Evolutionary conservation across 2,888 invertebrate species (phyloP).

Genomic region (Axea sp.): DNA sequence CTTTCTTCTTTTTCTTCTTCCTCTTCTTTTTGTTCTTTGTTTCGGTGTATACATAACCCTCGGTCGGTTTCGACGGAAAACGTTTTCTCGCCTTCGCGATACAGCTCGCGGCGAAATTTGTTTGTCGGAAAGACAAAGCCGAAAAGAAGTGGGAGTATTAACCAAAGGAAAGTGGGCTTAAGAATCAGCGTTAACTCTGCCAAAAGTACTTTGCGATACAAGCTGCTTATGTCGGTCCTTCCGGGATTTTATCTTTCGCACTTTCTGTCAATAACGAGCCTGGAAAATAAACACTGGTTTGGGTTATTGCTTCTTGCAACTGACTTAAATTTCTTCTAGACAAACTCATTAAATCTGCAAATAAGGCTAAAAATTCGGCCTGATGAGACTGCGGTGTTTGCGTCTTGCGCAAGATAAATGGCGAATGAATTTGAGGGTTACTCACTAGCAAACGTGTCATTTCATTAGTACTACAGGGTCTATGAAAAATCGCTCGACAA

Average conservation of each 20-base stretch:
- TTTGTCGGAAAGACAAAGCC: slow-evolving; percentile 51
- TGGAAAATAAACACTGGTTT: slow-evolving; percentile 39
- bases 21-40: too few species aligned
- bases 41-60: slow-evolving; percentile 11
- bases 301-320: slow-evolving; percentile 46
- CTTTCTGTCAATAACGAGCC: slow-evolving; percentile 34
- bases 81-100: slow-evolving; percentile 39
- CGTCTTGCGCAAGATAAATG: slow-evolving; percentile 27
- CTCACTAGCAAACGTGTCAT: slow-evolving; percentile 26
- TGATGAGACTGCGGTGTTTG: slow-evolving; percentile 7
- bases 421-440: slow-evolving; percentile 37
- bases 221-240: slow-evolving; percentile 46
- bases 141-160: slow-evolving; percentile 50
- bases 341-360: too few species aligned
- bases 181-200: slow-evolving; percentile 65
- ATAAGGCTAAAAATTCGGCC: slow-evolving; percentile 8
- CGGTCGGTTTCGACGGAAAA: slow-evolving; percentile 19
- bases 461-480: slow-evolving; percentile 24
- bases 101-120: slow-evolving; percentile 49
- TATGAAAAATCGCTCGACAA: too few species aligned
- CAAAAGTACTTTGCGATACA: slow-evolving; percentile 61
- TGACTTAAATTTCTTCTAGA: too few species aligned
- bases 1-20: slow-evolving; percentile 2
- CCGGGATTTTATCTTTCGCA: slow-evolving; percentile 28
- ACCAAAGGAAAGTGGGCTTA: slow-evolving; percentile 61